phyloP scores from a whole-genome alignment of 2,797 vertebrate species.

The Microcaecilia unicolor region DNA sequence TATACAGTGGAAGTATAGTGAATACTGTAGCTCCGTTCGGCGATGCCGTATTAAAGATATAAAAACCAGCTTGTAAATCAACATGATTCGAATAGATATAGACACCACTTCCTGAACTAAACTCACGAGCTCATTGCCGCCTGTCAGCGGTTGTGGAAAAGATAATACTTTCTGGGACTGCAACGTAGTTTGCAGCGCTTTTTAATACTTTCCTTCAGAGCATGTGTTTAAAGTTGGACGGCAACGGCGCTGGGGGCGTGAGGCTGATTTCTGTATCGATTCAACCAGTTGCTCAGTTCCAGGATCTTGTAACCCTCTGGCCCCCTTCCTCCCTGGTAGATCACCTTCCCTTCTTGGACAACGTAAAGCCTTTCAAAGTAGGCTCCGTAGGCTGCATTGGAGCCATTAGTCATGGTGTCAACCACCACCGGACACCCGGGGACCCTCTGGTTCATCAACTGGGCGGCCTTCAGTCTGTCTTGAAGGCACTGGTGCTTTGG shows the following conservation, averaged over 20 bases:
- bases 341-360: constrained; percentile 74
- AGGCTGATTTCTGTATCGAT: constrained; percentile 66
- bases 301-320: constrained; percentile 94
- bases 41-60: too few species aligned
- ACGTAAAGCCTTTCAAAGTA: constrained; percentile 96
- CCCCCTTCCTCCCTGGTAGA: constrained; percentile 89
- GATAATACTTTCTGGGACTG: constrained; percentile 6
- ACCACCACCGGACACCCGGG: constrained; percentile 82
- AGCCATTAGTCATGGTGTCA: constrained; percentile 92
- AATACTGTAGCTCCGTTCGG: too few species aligned
- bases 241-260: constrained; percentile 45
- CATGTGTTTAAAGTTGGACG: constrained; percentile 67
- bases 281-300: constrained; percentile 82
- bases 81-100: constrained; percentile 40
- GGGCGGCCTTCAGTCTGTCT: constrained; percentile 82
- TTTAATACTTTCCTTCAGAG: background rate
- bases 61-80: constrained; percentile 44
- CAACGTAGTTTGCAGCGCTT: background rate
- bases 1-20: too few species aligned
- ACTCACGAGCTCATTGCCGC: too few species aligned
- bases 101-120: too few species aligned
- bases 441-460: constrained; percentile 70
- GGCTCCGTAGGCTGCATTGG: constrained; percentile 90
- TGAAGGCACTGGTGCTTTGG: constrained; percentile 88
- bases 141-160: too few species aligned